These are phyloP conservation scores for Epinotia nisella DNA, from an alignment of 2,888 invertebrate genomes.

Conservation along the genomic window DNA sequence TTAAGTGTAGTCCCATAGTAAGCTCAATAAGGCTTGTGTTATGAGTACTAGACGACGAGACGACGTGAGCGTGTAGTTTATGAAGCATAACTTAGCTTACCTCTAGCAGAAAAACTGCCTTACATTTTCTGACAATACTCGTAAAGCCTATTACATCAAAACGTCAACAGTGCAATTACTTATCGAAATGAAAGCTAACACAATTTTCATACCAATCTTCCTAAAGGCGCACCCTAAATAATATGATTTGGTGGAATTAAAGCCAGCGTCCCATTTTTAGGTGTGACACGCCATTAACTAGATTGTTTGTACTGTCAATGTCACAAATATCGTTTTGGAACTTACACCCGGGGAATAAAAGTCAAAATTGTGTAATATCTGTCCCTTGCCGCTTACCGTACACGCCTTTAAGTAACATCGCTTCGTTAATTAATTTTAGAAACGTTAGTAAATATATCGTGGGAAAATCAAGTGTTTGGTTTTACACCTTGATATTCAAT, in stretches of 20 bases:
- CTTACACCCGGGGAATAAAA: neutral
- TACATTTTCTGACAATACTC: too few species aligned
- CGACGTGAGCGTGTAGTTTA: too few species aligned
- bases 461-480: slow-evolving; percentile 1
- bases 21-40: too few species aligned
- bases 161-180: neutral
- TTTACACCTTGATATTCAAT: neutral
- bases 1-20: too few species aligned
- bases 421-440: slow-evolving; percentile 16
- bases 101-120: too few species aligned
- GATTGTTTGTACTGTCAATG: slow-evolving; percentile 15
- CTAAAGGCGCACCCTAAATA: neutral
- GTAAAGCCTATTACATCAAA: too few species aligned
- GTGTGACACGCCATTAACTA: slow-evolving; percentile 28
- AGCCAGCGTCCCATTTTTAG: slow-evolving; percentile 1
- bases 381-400: neutral
- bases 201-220: neutral
- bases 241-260: slow-evolving; percentile 15
- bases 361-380: slow-evolving; percentile 2
- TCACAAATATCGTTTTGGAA: neutral
- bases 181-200: neutral
- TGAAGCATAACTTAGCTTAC: too few species aligned
- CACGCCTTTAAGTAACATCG: slow-evolving; percentile 18
- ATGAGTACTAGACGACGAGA: too few species aligned
- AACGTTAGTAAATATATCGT: neutral